These are phyloP conservation scores for Gymnorhina tibicen DNA, from an alignment of 2,113 vertebrate genomes.

Conservation along the genomic window DNA sequence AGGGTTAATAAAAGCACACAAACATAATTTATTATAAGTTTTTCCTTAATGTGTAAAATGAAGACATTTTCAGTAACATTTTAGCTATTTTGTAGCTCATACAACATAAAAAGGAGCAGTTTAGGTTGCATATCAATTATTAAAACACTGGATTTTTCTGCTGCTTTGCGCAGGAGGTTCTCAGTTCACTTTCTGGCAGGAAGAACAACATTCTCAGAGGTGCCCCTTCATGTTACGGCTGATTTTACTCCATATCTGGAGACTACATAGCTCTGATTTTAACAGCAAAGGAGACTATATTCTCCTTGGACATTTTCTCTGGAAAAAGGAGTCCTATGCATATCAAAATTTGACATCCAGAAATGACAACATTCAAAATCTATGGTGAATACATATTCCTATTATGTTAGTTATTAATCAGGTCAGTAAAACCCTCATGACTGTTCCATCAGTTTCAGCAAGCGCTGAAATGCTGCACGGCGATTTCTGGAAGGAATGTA, in stretches of 20 bases:
- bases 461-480: background rate
- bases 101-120: background rate
- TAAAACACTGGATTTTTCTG: background rate
- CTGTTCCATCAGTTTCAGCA: background rate
- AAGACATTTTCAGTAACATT: background rate
- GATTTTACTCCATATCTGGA: background rate
- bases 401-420: background rate
- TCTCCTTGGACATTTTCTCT: background rate
- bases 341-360: background rate
- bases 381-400: background rate
- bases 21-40: background rate
- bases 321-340: background rate
- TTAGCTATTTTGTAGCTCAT: background rate
- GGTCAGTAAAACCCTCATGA: background rate
- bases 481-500: background rate
- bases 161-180: background rate
- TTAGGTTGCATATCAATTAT: background rate
- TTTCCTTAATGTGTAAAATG: background rate
- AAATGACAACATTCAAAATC: background rate
- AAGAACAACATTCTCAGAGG: background rate
- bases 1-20: conserved; percentile 40
- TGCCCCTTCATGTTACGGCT: background rate
- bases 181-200: background rate
- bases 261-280: background rate
- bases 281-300: background rate